These are phyloP conservation scores for Melanotaenia boesemani DNA, from an alignment of 2,797 vertebrate species.

Conservation along the genomic window DNA sequence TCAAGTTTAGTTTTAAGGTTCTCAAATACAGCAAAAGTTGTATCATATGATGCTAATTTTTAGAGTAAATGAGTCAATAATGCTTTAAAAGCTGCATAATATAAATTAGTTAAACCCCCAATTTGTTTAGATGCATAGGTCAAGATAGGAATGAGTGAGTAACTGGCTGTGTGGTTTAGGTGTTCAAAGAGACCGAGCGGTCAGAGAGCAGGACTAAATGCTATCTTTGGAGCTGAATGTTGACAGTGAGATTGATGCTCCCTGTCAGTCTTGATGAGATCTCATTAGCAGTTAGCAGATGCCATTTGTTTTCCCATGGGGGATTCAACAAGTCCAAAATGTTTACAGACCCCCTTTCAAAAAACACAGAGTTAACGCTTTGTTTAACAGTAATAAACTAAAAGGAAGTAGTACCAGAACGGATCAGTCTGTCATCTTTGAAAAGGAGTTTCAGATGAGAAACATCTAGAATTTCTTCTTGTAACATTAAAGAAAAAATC, in stretches of 20 bases:
- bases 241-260: conserved; percentile 48
- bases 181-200: background rate
- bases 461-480: background rate
- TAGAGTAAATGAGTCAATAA: background rate
- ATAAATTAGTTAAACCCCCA: background rate
- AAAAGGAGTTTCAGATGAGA: background rate
- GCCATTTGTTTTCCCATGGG: conserved; percentile 43
- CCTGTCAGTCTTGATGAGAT: conserved; percentile 53
- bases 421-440: background rate
- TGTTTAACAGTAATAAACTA: background rate
- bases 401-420: background rate
- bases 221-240: conserved; percentile 26
- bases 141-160: background rate
- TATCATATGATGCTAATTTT: background rate
- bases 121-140: background rate
- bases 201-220: conserved; percentile 9
- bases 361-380: conserved; percentile 11
- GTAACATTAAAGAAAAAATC: background rate
- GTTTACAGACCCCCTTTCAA: conserved; percentile 4
- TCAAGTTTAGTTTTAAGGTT: conserved; percentile 1
- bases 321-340: conserved; percentile 14
- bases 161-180: background rate
- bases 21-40: background rate
- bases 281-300: conserved; percentile 62
- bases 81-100: background rate